Conservation (phyloP, 2,888 invertebrate species). For the Calameuta pallipes region DNA sequence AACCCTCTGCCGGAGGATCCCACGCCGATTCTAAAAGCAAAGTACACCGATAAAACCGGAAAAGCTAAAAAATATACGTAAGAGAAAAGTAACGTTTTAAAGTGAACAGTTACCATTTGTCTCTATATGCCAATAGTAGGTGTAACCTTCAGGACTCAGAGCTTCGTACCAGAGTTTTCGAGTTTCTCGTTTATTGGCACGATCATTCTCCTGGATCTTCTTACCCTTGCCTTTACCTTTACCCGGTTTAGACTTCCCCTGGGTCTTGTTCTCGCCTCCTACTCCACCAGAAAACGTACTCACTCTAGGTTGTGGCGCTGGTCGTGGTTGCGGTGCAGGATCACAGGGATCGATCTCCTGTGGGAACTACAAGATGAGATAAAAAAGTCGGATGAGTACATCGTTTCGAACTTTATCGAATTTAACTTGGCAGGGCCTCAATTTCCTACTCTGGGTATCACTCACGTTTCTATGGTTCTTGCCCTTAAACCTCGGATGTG, state of each 20-base stretch:
- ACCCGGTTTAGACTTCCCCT: constrained; percentile 41
- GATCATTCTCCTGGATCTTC: constrained; percentile 40
- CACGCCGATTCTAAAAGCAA: constrained; percentile 77
- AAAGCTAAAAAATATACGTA: neutral
- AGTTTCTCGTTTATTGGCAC: constrained; percentile 33
- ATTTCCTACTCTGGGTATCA: neutral
- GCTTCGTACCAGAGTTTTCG: constrained; percentile 82
- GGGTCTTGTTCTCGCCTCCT: constrained; percentile 49
- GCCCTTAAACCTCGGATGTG: constrained; percentile 40
- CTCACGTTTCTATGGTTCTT: constrained; percentile 13
- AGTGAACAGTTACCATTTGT: constrained; percentile 75
- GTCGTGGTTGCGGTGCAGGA: constrained; percentile 30
- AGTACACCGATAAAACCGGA: neutral
- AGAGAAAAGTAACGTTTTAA: neutral
- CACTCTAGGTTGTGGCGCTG: constrained; percentile 21
- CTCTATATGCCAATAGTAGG: constrained; percentile 88
- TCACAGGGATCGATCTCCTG: constrained; percentile 55
- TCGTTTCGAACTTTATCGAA: neutral
- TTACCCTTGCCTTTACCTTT: constrained; percentile 57
- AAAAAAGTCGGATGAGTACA: neutral
- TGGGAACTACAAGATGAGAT: constrained; percentile 33
- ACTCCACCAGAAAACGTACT: constrained; percentile 14
- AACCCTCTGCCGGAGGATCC: constrained; percentile 81
- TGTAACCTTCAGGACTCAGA: constrained; percentile 78
- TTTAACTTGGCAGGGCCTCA: neutral